Evolutionary conservation across 2,797 vertebrate species (phyloP), one percentile per base, ranked within the genome.

Genomic region (Orestias chungarensis): DNA sequence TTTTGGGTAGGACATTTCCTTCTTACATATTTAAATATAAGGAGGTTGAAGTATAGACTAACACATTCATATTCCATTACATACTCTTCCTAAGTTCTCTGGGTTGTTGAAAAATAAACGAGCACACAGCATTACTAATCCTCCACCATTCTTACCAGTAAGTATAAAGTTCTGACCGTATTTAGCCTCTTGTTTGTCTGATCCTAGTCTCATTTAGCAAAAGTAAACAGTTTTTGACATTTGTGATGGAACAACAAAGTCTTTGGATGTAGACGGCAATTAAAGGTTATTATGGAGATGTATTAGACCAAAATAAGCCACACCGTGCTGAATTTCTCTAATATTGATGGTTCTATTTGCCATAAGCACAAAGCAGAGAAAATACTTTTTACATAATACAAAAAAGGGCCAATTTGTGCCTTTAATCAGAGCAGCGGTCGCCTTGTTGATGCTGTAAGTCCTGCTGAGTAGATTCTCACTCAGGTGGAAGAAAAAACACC

Each of bases 331-430:
- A 4, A 38, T 38, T 52, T 52, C 23, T 27, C 50, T 25, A 27
- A 27, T 14, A 27, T 9, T 38, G 38, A 38, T n/a, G n/a, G n/a
- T 5, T 35, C 18, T 35, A 20, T 33, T 35, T 59, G 55, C 23
- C 33, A 29, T 35, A 29, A 75, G 61, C 47, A 61, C 71, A 59
- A 83, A 79, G 69, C 18, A 74, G 2, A 71, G 11, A 59, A 46
- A 17, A 55, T 54, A 54, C 15, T 29, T 35, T 44, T 40, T 14
- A 11, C 62, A 25, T 55, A 18, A 11, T 25, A 62, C 15, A 50
- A 66, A 72, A 68, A 49, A 54, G 18, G 5, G 33, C 31, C 49
- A 29, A 46, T 57, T n/a, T 27, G 44, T 69, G 52, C 68, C 29
- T 35, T 62, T 70, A 44, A 74, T 64, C 11, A 14, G 18, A 1